Conservation (phyloP, 1,140 invertebrate species). For the Bombus sylvicola region DNA sequence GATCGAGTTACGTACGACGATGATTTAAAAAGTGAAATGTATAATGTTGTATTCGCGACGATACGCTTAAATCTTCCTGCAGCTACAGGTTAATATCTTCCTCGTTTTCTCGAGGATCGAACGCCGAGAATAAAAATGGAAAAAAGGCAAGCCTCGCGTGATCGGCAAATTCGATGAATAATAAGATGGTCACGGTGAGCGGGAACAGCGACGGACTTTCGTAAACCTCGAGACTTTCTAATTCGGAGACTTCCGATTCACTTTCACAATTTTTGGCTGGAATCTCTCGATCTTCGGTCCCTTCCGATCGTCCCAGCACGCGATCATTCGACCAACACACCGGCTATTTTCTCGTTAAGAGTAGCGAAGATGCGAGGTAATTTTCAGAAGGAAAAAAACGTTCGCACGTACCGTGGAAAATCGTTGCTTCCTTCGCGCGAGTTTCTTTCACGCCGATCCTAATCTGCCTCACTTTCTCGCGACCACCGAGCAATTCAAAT, state of each 20-base stretch:
- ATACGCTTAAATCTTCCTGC: too few species aligned
- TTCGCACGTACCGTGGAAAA: conserved; percentile 30
- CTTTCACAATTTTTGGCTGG: conserved; percentile 31
- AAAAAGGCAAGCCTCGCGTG: too few species aligned
- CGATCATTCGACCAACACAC: neutral
- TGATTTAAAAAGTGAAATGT: too few species aligned
- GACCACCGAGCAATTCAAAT: neutral
- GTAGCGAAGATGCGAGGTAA: neutral
- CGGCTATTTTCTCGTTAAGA: neutral
- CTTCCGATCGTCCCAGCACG: too few species aligned
- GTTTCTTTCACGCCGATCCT: neutral
- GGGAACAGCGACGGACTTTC: conserved; percentile 12
- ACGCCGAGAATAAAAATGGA: too few species aligned
- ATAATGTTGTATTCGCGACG: too few species aligned
- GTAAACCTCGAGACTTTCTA: conserved; percentile 39
- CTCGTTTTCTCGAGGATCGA: too few species aligned
- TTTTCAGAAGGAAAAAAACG: neutral
- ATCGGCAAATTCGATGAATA: neutral
- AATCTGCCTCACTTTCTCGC: conserved; percentile 13
- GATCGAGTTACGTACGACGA: too few species aligned
- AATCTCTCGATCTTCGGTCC: neutral
- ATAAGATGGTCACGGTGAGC: conserved; percentile 31
- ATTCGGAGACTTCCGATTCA: conserved; percentile 31
- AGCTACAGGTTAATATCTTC: too few species aligned
- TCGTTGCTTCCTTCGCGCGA: neutral